Base-by-base conservation (phyloP, 2,888 invertebrate species). In the Carterocephalus palaemon region DNA sequence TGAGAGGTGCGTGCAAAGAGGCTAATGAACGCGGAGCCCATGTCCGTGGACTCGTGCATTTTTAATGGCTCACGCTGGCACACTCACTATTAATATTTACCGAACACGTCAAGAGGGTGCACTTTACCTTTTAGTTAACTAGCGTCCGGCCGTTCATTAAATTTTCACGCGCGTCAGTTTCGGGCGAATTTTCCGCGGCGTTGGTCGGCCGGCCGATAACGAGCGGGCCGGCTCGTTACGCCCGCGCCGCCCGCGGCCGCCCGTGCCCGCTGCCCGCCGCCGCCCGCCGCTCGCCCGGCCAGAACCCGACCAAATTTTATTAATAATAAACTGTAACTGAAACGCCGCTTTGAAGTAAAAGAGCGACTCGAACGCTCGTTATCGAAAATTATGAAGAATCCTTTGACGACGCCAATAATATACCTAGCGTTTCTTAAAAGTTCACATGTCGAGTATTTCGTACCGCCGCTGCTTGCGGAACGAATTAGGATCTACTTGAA, bases 91-190 rank as follows among this genome's bases (percentile, higher is more conserved):
- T 84, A 85, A 85, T 86, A 85, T 86, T 86, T 83, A 83, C 83
- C 85, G 84, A 84, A 83, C 84, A 84, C 85, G 85, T 85, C 84
- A 85, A 86, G 86, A 85, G 86, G 85, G 86, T 84, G 85, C 85
- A 85, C 84, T 86, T 86, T 85, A 85, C 86, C 86, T 86, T 86
- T 85, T 85, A 86, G 85, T 84, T 84, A 85, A 86, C 86, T 86
- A 85, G 83, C 85, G 85, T 84, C 85, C 85, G 82, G 84, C 81
- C 80, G 86, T 86, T 86, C 86, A 86, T 86, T 86, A 86, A 86
- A 86, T 86, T 86, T 86, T 86, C 86, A 86, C 86, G 86, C 85
- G 86, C 85, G 85, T 85, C 86, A 84, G 85, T 85, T 86, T 85
- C 77, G 83, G 83, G 72, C 79, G 71, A 85, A 85, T 84, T 86